These are phyloP conservation scores for Dinoponera quadriceps DNA, from an alignment of 1,140 invertebrate genomes.

Conservation along the genomic window DNA sequence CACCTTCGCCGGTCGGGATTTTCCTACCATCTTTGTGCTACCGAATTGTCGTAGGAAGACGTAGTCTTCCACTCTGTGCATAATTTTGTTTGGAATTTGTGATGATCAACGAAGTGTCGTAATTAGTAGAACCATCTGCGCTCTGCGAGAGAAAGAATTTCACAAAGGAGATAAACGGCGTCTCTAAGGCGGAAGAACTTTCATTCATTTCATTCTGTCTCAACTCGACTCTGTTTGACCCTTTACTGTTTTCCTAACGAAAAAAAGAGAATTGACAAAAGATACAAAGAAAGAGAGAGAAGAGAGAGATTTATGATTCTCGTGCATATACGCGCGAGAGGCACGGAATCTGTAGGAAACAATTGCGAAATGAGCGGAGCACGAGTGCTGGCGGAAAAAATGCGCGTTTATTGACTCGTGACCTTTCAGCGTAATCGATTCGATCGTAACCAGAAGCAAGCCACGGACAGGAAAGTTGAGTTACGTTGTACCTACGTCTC, in stretches of 20 bases:
- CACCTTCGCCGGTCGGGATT: constrained; percentile 20
- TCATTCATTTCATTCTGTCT: no score
- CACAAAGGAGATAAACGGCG: no score
- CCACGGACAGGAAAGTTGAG: constrained; percentile 37
- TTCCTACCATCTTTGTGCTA: constrained; percentile 49
- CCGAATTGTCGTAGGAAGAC: background rate
- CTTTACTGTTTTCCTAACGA: no score
- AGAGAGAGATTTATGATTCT: constrained; percentile 16
- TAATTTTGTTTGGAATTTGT: no score
- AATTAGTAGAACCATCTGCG: no score
- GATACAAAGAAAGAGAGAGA: background rate
- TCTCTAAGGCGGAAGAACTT: no score
- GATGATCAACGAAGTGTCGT: no score
- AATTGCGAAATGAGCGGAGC: constrained; percentile 20
- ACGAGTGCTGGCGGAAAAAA: constrained; percentile 10
- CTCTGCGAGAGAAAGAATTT: no score
- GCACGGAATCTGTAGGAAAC: background rate
- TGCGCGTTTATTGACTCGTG: constrained; percentile 19
- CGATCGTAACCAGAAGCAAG: constrained; percentile 54
- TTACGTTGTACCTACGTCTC: constrained; percentile 21
- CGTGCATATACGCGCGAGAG: background rate
- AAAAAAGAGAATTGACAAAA: no score
- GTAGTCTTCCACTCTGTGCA: no score
- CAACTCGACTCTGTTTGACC: no score
- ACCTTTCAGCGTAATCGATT: constrained; percentile 52